Base-by-base conservation (phyloP, 2,888 invertebrate species). In the Tiliacea aurago region DNA sequence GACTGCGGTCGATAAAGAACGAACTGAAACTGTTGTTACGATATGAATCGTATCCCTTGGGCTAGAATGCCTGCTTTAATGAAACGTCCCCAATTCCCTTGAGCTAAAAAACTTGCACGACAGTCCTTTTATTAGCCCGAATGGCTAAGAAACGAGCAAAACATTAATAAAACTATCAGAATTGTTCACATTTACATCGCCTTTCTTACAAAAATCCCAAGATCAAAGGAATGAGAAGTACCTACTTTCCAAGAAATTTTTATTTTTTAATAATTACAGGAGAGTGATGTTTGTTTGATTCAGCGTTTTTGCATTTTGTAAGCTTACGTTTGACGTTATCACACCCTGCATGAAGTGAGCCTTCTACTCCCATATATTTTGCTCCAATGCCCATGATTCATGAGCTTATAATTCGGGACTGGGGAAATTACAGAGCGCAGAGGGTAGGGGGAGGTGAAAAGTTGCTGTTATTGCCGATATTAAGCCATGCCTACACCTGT, bases 381-480 rank as follows among this genome's bases (percentile, higher is more conserved):
- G 43, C 71, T 55, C 86, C 89, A 88, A 88, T 87, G 87, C 87
- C 90, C 90, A 92, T 94, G 93, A 94, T 93, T 93, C 92, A 94
- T 91, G 89, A 87, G 88, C 91, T 91, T 93, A 93, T 92, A 93
- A 94, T 93, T 92, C 91, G 90, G 91, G 83, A 88, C 90, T 87
- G 91, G 89, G 89, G 92, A 92, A 92, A 93, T 93, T 92, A 88
- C 80, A 78, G 74, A 73, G 74, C 72, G 66, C 84, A 72, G 68
- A 78, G 84, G 86, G 86, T 84, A 82, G 86, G 73, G 81, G 89
- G 90, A 93, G 91, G 92, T 79, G 76, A 84, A 85, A 85, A 84
- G 83, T 84, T 86, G 91, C 90, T 90, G 91, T 92, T 93, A 94
- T 93, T 93, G 92, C 90, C 93, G 90, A 94, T 94, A 94, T 93